Evolutionary conservation across 2,113 vertebrate species (phyloP).

Genomic region (Neogale vison): DNA sequence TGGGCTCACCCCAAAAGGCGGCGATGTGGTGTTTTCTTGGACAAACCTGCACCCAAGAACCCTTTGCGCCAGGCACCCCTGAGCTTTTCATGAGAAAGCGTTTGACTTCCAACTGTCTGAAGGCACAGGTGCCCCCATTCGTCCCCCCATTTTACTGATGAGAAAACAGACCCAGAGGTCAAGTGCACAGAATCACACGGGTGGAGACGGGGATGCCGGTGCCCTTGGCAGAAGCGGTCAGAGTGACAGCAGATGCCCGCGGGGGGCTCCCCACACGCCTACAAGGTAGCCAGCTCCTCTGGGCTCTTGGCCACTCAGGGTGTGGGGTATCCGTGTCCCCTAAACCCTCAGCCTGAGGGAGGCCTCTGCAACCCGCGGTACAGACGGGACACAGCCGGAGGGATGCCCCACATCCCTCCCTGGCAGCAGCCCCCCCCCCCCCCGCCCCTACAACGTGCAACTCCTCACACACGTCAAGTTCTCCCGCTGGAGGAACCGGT

Average conservation of each 20-base stretch:
- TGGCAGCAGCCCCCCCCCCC: no score
- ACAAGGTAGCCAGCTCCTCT: accelerated
- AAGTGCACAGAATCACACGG: accelerated
- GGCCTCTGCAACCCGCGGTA: not conserved
- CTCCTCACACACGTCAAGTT: not conserved
- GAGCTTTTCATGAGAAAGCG: not conserved
- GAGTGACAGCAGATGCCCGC: no score
- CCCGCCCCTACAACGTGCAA: not conserved
- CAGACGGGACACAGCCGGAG: not conserved
- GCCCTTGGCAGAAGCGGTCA: not conserved
- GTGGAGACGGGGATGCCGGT: not conserved
- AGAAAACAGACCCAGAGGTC: not conserved
- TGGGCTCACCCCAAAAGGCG: not conserved
- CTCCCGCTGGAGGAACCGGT: not conserved
- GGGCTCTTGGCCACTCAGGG: accelerated
- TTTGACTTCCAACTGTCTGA: not conserved
- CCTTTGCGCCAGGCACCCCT: not conserved
- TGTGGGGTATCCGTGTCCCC: accelerated
- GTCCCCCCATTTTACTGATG: not conserved
- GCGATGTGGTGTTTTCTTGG: no score
- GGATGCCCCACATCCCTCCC: not conserved
- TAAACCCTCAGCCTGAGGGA: not conserved
- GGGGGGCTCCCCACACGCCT: no score
- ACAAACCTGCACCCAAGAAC: not conserved
- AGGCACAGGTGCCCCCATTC: accelerated